These are phyloP conservation scores for Montipora capitata DNA, from an alignment of 92 coral and sea anemone genomes.

Conservation along the genomic window DNA sequence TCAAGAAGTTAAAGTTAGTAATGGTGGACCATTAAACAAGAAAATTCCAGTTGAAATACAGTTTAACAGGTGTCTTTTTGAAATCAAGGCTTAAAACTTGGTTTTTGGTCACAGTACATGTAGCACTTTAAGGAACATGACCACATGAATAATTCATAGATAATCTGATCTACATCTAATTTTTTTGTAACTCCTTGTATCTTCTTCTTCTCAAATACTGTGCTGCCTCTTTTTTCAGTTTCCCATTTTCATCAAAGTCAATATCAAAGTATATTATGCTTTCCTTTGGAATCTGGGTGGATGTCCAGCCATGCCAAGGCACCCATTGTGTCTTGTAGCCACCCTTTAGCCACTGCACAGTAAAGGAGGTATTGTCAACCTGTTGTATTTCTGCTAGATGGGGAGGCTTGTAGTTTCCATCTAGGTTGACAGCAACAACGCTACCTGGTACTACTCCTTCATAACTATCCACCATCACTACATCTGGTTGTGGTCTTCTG, in stretches of 20 bases:
- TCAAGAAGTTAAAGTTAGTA: too few relatives aligned
- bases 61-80: neutral
- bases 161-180: neutral
- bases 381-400: too few relatives aligned
- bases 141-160: neutral
- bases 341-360: too few relatives aligned
- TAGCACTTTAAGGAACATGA: neutral
- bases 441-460: neutral
- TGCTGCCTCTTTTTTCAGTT: conserved; percentile 32
- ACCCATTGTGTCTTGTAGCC: conserved; percentile 25
- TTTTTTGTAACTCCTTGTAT: conserved; percentile 26
- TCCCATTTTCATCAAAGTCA: conserved; percentile 39
- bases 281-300: conserved; percentile 51
- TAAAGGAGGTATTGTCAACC: too few relatives aligned
- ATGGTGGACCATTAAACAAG: neutral
- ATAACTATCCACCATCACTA: neutral
- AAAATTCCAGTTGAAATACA: neutral
- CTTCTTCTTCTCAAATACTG: too few relatives aligned
- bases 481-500: neutral
- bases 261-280: conserved; percentile 53
- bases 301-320: conserved; percentile 54
- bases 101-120: neutral
- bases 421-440: neutral
- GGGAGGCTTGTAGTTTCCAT: too few relatives aligned
- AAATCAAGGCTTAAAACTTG: neutral